A percentile compares a stretch with the other conserved stretches of the same genome.
phyloP scores from a whole-genome alignment of 1,140 invertebrate genomes.

The Manduca sexta region DNA sequence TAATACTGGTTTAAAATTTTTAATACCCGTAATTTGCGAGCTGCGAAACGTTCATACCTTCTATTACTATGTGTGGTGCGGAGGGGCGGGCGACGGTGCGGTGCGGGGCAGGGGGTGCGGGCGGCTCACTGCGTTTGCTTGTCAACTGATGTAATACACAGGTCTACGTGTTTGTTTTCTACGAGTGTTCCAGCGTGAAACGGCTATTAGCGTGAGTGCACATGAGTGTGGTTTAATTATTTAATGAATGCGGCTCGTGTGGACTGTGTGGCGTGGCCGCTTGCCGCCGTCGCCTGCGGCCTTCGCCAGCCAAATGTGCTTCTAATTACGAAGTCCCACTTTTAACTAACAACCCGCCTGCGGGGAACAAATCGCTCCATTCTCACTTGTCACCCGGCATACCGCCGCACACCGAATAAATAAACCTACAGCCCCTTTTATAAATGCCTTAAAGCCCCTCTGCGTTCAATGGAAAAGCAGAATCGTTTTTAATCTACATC shows the following conservation, averaged over 20 bases:
- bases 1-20: constrained; percentile 54
- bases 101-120: background rate
- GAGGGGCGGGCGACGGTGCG: background rate
- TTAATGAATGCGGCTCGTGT: constrained; percentile 31
- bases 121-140: constrained; percentile 7
- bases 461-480: background rate
- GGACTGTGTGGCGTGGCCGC: constrained; percentile 9
- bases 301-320: constrained; percentile 36
- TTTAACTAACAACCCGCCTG: constrained; percentile 44
- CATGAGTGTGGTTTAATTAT: constrained; percentile 42
- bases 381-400: background rate
- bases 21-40: constrained; percentile 50
- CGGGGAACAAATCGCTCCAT: constrained; percentile 14
- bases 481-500: constrained; percentile 1
- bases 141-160: constrained; percentile 35
- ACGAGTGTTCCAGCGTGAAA: constrained; percentile 18
- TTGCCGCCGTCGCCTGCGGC: constrained; percentile 14
- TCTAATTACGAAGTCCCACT: constrained; percentile 53
- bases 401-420: background rate
- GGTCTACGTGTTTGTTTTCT: constrained; percentile 23
- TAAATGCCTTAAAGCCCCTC: background rate
- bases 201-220: constrained; percentile 22
- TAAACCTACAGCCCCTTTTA: background rate
- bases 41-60: constrained; percentile 17
- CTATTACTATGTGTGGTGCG: constrained; percentile 4